Percentiles rank a stretch among this genome's conserved stretches.
phyloP scores from a whole-genome alignment of 2,113 vertebrate species.

The Spea bombifrons region DNA sequence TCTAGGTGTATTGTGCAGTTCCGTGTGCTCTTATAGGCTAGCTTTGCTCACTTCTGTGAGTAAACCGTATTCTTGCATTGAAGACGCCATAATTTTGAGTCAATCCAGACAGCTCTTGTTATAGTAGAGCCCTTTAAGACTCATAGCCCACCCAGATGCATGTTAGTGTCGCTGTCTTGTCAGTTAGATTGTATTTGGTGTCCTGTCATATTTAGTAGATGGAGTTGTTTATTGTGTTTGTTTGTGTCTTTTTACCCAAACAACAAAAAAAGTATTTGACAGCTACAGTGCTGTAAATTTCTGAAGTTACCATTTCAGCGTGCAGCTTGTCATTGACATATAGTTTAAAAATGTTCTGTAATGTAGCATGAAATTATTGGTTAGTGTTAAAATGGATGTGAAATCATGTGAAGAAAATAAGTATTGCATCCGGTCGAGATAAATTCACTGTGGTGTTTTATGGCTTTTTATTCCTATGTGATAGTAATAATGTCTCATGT shows the following conservation, averaged over 20 bases:
- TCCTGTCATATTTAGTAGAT: slow-evolving; percentile 69
- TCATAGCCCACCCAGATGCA: slow-evolving; percentile 54
- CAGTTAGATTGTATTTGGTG: slow-evolving; percentile 62
- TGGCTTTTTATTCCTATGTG: slow-evolving; percentile 99
- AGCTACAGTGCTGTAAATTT: slow-evolving; percentile 68
- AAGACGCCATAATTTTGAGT: background rate
- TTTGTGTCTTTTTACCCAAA: slow-evolving; percentile 60
- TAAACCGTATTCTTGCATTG: slow-evolving; percentile 22
- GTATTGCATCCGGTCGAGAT: slow-evolving; percentile 81
- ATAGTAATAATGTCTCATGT: slow-evolving; percentile 95
- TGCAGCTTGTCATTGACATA: slow-evolving; percentile 70
- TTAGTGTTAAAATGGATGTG: slow-evolving; percentile 77
- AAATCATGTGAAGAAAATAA: slow-evolving; percentile 80
- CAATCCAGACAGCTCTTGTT: background rate
- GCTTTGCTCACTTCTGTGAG: slow-evolving; percentile 5
- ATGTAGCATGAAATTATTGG: slow-evolving; percentile 76
- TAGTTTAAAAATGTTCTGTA: slow-evolving; percentile 69
- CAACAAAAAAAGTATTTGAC: slow-evolving; percentile 51
- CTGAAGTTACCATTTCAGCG: slow-evolving; percentile 71
- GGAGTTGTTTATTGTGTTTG: slow-evolving; percentile 66
- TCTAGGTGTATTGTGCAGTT: slow-evolving; percentile 27
- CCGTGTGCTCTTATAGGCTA: slow-evolving; percentile 32
- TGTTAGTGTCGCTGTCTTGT: slow-evolving; percentile 66
- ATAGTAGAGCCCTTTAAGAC: background rate
- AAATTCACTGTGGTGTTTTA: slow-evolving; percentile 93